Base-by-base conservation (phyloP, 2,113 vertebrate species). In the Australoheros scitulus region DNA sequence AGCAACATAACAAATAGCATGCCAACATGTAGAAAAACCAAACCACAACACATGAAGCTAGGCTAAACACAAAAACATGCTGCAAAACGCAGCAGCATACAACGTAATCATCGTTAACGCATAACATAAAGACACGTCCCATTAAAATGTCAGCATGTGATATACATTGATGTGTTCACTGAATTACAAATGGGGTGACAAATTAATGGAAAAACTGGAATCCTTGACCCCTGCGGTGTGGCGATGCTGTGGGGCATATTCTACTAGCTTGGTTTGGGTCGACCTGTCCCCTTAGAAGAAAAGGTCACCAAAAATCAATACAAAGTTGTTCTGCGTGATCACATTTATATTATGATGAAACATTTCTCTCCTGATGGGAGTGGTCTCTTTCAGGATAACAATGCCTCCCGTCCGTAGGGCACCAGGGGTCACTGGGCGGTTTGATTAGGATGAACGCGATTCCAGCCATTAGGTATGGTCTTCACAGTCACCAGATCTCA, bases 401-500 rank as follows among this genome's bases (percentile, higher is more conserved):
- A 59, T 26, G 13, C 22, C 22, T 26, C 22, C 22, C 6, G n/a
- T 26, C 22, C 24, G 15, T 8, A 8, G 57, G 24, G 22, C 13
- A 15, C 22, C 22, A 59, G 57, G 14, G 57, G 57, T 59, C 57
- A 59, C 57, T 3, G 57, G 15, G 32, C 3, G 43, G 17, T 72
- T 52, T 3, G 17, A 52, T 52, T 17, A 52, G 50, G 50, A 52
- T 52, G 50, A 52, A 52, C 15, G 18, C 18, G 50, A 18, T 52
- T 52, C 50, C 50, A 52, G 13, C 17, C 50, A 18, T 18, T 52
- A 3, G 24, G 43, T 29, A 29, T 6, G 6, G 65, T 20, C 65
- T 72, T 13, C 0, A 4, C 3, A 13, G 65, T 70, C 24, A 5
- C 43, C 65, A 20, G 43, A 52, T 70, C 0, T 0, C 24, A 70